Conservation (phyloP, 2,888 invertebrate species). For the Polydrusus pterygomalis region DNA sequence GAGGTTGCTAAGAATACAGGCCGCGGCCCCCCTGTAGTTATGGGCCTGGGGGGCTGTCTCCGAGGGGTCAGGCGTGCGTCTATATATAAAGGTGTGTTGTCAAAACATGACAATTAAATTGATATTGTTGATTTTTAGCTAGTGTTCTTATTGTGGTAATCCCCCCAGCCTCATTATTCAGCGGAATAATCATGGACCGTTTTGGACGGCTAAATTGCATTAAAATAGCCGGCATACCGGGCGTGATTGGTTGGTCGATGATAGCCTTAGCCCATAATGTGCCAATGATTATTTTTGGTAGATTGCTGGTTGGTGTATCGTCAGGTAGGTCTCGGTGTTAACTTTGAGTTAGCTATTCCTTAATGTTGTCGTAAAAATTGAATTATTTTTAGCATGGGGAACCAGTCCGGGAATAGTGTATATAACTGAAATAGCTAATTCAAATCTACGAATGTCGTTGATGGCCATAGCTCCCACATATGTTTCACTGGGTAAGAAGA, state of each 20-base stretch:
- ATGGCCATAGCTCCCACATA: conserved; percentile 76
- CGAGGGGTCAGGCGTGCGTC: too few species aligned
- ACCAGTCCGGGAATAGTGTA: conserved; percentile 78
- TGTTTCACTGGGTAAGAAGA: conserved; percentile 74
- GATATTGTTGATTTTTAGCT: too few species aligned
- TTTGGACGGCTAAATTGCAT: conserved; percentile 75
- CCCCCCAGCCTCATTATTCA: conserved; percentile 74
- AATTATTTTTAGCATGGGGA: conserved; percentile 71
- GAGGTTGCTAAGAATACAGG: too few species aligned
- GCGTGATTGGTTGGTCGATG: conserved; percentile 74
- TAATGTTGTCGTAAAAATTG: too few species aligned
- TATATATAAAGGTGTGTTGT: too few species aligned
- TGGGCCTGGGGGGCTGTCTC: too few species aligned
- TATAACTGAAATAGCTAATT: conserved; percentile 77
- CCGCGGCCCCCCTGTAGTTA: too few species aligned
- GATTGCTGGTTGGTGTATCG: conserved; percentile 75
- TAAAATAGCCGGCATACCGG: conserved; percentile 75
- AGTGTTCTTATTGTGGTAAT: conserved; percentile 76
- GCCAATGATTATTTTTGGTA: conserved; percentile 73
- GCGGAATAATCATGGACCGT: conserved; percentile 75
- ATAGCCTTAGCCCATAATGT: conserved; percentile 74
- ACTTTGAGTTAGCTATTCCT: too few species aligned
- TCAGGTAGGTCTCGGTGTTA: conserved; percentile 68
- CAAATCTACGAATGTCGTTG: conserved; percentile 76
- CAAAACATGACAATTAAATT: too few species aligned